A percentile compares a stretch with the other conserved stretches of the same genome.
phyloP scores from a whole-genome alignment of 2,797 vertebrate genomes.

The Babyrousa celebensis region DNA sequence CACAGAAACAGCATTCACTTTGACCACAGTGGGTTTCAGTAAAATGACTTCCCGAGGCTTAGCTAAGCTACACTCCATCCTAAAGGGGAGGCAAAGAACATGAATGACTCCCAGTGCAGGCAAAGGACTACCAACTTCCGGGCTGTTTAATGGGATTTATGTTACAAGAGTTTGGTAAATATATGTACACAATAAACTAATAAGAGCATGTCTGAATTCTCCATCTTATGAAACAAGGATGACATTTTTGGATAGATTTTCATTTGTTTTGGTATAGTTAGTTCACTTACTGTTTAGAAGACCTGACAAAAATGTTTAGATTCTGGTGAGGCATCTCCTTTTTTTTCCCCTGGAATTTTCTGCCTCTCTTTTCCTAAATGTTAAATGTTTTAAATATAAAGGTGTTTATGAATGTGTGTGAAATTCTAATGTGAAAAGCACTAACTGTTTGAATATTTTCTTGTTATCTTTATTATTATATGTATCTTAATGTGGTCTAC shows the following conservation, averaged over 20 bases:
- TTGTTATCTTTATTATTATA: background rate
- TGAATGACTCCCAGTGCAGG: background rate
- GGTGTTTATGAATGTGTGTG: background rate
- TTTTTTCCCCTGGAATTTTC: slow-evolving; percentile 30
- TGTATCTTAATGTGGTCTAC: background rate
- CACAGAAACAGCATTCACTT: slow-evolving; percentile 90
- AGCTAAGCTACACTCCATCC: background rate
- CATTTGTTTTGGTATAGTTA: slow-evolving; percentile 32
- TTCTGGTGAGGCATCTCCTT: background rate
- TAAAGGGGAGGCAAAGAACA: background rate
- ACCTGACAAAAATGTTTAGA: slow-evolving; percentile 12
- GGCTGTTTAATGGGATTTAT: background rate
- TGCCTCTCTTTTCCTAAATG: slow-evolving; percentile 22
- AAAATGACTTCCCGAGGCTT: background rate
- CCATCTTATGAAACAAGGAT: background rate
- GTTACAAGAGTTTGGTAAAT: background rate
- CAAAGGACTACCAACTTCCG: background rate
- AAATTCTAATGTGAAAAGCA: slow-evolving; percentile 44
- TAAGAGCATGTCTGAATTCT: background rate
- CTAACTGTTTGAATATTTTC: background rate
- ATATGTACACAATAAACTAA: background rate
- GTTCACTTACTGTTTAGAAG: slow-evolving; percentile 15
- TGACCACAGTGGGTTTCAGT: slow-evolving; percentile 87
- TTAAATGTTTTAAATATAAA: slow-evolving; percentile 21
- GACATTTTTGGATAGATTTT: slow-evolving; percentile 23